Percentiles rank a stretch among this genome's conserved stretches.
Conservation (phyloP, 2,797 vertebrate species). For the Chelidonichthys spinosus region DNA sequence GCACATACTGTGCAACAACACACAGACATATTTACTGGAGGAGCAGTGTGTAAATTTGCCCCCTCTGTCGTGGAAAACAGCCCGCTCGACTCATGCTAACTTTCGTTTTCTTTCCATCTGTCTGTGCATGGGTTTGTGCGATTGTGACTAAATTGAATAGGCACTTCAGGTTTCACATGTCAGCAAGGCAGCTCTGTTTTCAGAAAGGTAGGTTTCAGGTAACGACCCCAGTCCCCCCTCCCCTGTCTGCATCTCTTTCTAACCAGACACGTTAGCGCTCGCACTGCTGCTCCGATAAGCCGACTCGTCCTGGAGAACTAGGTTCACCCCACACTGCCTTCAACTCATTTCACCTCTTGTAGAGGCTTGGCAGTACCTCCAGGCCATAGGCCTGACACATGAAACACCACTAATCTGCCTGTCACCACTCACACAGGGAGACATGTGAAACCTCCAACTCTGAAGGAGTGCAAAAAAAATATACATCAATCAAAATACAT, state of each 20-base stretch:
- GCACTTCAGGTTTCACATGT: constrained; percentile 50
- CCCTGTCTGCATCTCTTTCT: constrained; percentile 16
- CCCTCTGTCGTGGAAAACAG: constrained; percentile 18
- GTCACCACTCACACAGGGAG: constrained; percentile 30
- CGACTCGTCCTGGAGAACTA: constrained; percentile 36
- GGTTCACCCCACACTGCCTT: constrained; percentile 22
- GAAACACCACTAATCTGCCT: constrained; percentile 35
- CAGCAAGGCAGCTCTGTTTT: constrained; percentile 55
- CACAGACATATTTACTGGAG: constrained; percentile 3
- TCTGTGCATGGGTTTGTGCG: constrained; percentile 9
- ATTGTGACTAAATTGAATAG: constrained; percentile 40
- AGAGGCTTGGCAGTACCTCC: constrained; percentile 31
- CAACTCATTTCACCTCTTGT: constrained; percentile 51
- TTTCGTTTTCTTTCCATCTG: constrained; percentile 6
- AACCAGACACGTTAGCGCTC: constrained; percentile 64
- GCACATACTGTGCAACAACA: constrained; percentile 36
- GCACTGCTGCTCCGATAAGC: constrained; percentile 17
- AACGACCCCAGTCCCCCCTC: constrained; percentile 19
- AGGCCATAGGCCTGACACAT: constrained; percentile 45
- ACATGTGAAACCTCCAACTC: constrained; percentile 5
- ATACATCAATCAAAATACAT: background rate
- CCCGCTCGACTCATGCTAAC: background rate
- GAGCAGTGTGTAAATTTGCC: constrained; percentile 11
- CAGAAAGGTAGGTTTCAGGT: constrained; percentile 59
- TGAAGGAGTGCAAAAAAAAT: background rate